These are phyloP conservation scores for Mixornis gularis DNA, from an alignment of 2,113 vertebrate genomes.

Conservation along the genomic window DNA sequence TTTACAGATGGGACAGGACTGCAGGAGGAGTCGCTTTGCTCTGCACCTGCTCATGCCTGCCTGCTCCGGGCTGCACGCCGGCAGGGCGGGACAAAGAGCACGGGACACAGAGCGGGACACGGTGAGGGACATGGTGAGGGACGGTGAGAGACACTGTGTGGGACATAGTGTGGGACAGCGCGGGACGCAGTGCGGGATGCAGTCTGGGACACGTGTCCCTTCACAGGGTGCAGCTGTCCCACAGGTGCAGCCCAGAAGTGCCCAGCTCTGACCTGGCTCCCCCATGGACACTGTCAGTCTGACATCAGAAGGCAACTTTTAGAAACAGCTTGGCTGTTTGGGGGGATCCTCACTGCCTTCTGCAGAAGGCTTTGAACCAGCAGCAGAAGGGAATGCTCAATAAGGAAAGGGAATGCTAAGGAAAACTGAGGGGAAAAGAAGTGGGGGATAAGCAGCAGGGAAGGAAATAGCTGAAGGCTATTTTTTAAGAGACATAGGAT, in stretches of 20 bases:
- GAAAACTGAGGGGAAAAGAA: not conserved
- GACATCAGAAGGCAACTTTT: not conserved
- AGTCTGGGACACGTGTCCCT: too few species aligned
- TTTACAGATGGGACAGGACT: not conserved
- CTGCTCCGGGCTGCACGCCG: not conserved
- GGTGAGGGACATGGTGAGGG: too few species aligned
- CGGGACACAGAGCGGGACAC: not conserved
- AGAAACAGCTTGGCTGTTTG: not conserved
- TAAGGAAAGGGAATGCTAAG: not conserved
- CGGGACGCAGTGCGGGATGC: too few species aligned
- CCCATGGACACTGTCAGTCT: accelerated
- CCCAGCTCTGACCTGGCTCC: not conserved
- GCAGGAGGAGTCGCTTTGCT: not conserved
- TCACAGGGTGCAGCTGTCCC: not conserved
- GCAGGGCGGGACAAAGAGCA: not conserved
- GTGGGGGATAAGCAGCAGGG: not conserved
- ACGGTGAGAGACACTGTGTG: too few species aligned
- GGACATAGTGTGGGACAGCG: too few species aligned
- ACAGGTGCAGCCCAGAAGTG: not conserved
- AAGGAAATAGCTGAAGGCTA: not conserved
- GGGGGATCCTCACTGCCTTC: not conserved
- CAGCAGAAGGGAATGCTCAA: not conserved
- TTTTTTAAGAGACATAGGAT: not conserved
- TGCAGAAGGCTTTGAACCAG: not conserved
- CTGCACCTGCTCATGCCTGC: not conserved